These are phyloP conservation scores for Phataginus tetradactyla DNA, from an alignment of 2,797 vertebrate species.

Conservation along the genomic window DNA sequence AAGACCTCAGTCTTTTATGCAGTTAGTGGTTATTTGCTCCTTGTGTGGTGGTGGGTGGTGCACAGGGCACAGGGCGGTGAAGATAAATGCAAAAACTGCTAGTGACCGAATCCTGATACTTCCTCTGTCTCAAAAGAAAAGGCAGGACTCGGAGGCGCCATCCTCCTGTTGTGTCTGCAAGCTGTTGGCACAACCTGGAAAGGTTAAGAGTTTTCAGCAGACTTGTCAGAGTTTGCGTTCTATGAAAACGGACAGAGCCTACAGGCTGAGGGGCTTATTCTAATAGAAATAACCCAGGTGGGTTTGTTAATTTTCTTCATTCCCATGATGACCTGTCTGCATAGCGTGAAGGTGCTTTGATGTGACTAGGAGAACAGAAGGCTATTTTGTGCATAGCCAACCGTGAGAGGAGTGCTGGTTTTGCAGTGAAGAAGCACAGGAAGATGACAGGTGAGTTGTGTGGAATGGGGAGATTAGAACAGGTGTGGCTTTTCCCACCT, in stretches of 20 bases:
- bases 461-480: constrained; percentile 20
- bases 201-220: constrained; percentile 79
- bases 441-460: constrained; percentile 54
- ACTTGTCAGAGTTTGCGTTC: constrained; percentile 89
- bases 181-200: constrained; percentile 77
- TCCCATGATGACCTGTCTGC: constrained; percentile 84
- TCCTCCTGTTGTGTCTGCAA: constrained; percentile 51
- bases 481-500: neutral
- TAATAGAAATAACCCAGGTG: constrained; percentile 90
- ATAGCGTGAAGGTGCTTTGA: constrained; percentile 88
- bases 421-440: constrained; percentile 66
- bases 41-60: neutral
- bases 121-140: neutral
- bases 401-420: constrained; percentile 81
- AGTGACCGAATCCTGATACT: neutral
- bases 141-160: neutral
- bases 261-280: constrained; percentile 88
- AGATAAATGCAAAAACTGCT: neutral
- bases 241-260: constrained; percentile 89
- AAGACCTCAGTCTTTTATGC: neutral
- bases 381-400: constrained; percentile 90
- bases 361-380: constrained; percentile 89
- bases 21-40: neutral
- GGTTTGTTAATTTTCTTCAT: constrained; percentile 89
- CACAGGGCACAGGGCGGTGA: neutral